phyloP scores from a whole-genome alignment of 1,140 invertebrate genomes.

The Calliopsis andreniformis region DNA sequence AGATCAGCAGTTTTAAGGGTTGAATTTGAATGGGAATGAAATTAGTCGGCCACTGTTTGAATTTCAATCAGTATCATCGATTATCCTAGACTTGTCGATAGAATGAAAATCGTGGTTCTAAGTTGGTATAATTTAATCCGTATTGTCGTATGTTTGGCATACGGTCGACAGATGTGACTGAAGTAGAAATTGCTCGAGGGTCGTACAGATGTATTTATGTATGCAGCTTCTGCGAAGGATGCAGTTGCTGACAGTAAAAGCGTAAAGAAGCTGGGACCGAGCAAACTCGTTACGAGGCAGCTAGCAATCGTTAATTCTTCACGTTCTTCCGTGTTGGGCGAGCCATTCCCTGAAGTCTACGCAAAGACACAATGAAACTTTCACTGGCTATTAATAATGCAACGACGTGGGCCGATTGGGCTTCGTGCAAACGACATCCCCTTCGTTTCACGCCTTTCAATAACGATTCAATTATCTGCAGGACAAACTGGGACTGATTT shows the following conservation, averaged over 20 bases:
- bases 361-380: conserved; percentile 53
- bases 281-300: not conserved
- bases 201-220: too few species aligned
- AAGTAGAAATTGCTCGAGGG: too few species aligned
- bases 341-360: conserved; percentile 38
- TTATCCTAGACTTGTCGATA: too few species aligned
- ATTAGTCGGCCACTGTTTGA: not conserved
- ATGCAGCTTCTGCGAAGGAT: not conserved
- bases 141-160: too few species aligned
- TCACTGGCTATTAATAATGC: conserved; percentile 53
- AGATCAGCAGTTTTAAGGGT: not conserved
- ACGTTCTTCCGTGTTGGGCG: conserved; percentile 42
- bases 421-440: conserved; percentile 23
- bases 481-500: too few species aligned
- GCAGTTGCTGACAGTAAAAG: not conserved
- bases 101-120: too few species aligned
- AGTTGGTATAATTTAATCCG: too few species aligned
- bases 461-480: not conserved
- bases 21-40: not conserved
- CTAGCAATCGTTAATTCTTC: conserved; percentile 38
- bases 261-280: not conserved
- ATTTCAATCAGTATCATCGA: too few species aligned
- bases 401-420: conserved; percentile 26
- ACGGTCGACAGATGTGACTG: not conserved
- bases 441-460: not conserved